Evolutionary conservation across 2,797 vertebrate species (phyloP).

Genomic region (Lacerta viridis): DNA sequence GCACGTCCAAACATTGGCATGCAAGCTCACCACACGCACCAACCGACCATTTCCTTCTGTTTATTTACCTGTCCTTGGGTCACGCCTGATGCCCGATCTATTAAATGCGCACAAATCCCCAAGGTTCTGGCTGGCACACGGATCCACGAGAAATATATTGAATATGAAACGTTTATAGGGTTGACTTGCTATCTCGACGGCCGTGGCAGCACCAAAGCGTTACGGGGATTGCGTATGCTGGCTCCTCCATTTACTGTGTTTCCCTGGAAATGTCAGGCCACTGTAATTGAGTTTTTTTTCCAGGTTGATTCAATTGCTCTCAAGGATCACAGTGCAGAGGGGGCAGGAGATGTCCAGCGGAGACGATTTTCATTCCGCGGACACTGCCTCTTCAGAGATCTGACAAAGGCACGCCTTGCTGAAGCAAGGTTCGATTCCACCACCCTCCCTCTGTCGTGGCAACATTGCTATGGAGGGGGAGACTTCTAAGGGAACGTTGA

Average conservation of each 20-base stretch:
- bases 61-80: not conserved
- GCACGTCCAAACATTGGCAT: not conserved
- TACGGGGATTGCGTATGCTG: slow-evolving; percentile 46
- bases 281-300: slow-evolving; percentile 58
- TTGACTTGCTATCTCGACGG: slow-evolving; percentile 50
- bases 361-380: too few relatives aligned
- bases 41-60: not conserved
- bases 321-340: not conserved
- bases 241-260: not conserved
- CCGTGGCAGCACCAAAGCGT: slow-evolving; percentile 39
- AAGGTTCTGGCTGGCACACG: slow-evolving; percentile 14
- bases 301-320: slow-evolving; percentile 46
- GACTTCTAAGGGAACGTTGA: not conserved
- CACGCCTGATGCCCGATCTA: not conserved
- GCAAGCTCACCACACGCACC: not conserved
- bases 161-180: slow-evolving; percentile 36
- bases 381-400: too few relatives aligned
- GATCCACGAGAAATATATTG: slow-evolving; percentile 17
- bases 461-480: too few relatives aligned
- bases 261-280: slow-evolving; percentile 62
- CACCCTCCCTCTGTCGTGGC: too few relatives aligned
- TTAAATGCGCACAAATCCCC: slow-evolving; percentile 9
- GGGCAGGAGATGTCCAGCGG: not conserved
- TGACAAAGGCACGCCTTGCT: too few relatives aligned
- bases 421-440: too few relatives aligned